A percentile compares a stretch with the other conserved stretches of the same genome.
These are phyloP conservation scores for Beaufortia kweichowensis DNA, from an alignment of 2,113 vertebrate species.

Conservation along the genomic window DNA sequence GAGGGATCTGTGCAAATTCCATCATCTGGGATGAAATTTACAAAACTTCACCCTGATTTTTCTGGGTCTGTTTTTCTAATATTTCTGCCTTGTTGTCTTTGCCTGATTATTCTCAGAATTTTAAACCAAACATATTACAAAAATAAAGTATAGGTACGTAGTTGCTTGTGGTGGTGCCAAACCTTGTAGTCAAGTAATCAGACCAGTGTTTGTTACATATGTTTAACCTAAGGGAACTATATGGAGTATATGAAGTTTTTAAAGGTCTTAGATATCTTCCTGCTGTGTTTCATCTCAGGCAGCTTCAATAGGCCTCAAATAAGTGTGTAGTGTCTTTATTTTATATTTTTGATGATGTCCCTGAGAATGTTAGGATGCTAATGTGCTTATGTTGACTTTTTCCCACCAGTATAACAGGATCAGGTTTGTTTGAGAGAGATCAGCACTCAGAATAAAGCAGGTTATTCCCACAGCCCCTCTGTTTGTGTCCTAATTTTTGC, in stretches of 20 bases:
- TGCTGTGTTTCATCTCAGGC: neutral
- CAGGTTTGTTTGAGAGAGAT: neutral
- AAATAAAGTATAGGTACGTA: too few relatives aligned
- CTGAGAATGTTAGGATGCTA: neutral
- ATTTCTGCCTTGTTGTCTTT: too few relatives aligned
- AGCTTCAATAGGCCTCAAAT: neutral
- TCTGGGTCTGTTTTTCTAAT: neutral
- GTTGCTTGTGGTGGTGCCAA: neutral
- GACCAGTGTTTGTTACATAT: neutral
- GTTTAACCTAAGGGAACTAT: neutral
- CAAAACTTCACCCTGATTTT: neutral
- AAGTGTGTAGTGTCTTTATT: constrained; percentile 3
- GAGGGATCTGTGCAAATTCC: neutral
- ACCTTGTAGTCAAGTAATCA: neutral
- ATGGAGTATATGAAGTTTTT: neutral
- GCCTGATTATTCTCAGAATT: too few relatives aligned
- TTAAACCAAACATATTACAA: too few relatives aligned
- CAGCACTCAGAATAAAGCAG: constrained; percentile 24
- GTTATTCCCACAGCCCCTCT: constrained; percentile 51
- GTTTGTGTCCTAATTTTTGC: constrained; percentile 41
- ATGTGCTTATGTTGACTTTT: constrained; percentile 3
- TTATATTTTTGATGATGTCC: neutral
- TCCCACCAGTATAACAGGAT: neutral
- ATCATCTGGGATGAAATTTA: neutral
- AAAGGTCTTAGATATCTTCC: neutral